Base-by-base conservation (phyloP, 2,888 invertebrate genomes). In the Gymnoscelis rufifasciata region DNA sequence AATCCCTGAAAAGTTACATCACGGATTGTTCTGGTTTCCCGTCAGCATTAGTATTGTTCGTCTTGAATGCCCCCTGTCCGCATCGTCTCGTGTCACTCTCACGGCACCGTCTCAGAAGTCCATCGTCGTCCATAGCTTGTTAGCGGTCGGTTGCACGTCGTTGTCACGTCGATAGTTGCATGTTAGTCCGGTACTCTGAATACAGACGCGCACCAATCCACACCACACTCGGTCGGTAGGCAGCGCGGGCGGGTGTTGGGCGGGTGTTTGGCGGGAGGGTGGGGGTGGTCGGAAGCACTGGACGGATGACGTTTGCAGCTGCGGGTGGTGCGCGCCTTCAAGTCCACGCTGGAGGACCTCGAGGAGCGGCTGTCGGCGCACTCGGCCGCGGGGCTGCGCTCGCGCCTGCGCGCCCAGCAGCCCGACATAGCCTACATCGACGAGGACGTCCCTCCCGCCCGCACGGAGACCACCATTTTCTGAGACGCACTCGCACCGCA, bases 321-420 rank as follows among this genome's bases (percentile, higher is more conserved):
- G 91, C 97, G 99, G 90, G 99, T 99, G 90, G 98, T 99, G 91
- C 96, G 98, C 92, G 99, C 99, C 87, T 99, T 99, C 96, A 97
- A 96, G 92, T 97, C 97, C 78, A 98, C 95, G 82, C 92, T 99
- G 92, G 99, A 99, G 93, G 99, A 99, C 91, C 91, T 99, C 91
- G 98, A 97, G 91, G 99, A 99, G 91, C 94, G 97, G 76, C 96
- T 98, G 88, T 98, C 97, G 88, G 94, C 97, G 89, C 97, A 98
- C 93, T 97, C 97, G 92, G 93, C 96, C 89, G 96, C 96, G 89
- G 96, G 95, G 86, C 93, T 95, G 90, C 95, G 95, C 91, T 94
- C 93, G 90, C 92, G 94, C 78, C 94, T 83, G 71, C 86, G 87
- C 64, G 93, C 93, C 68, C 90, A 94, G 72, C 90, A 93, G 69